Percentiles rank a stretch among this genome's conserved stretches.
phyloP scores from a whole-genome alignment of 2,113 vertebrate genomes.

The Notarius lentiginosus region DNA sequence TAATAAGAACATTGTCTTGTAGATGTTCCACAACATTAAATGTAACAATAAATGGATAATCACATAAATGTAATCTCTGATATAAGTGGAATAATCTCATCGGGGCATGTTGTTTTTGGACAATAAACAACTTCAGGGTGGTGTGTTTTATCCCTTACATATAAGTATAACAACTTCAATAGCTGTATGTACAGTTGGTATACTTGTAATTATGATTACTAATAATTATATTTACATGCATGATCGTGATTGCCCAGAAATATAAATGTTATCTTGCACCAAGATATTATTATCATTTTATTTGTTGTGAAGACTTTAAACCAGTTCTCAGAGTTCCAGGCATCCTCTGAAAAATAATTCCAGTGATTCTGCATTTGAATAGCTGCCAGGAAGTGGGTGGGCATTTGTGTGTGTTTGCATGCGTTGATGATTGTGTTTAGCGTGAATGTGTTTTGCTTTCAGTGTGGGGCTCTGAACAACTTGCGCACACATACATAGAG shows the following conservation, averaged over 20 bases:
- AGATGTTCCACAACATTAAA: not conserved
- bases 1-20: not conserved
- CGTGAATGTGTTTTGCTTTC: constrained; percentile 32
- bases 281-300: not conserved
- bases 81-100: not conserved
- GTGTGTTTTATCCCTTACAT: not conserved
- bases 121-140: not conserved
- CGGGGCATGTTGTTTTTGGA: not conserved
- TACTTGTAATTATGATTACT: not conserved
- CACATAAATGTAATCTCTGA: not conserved
- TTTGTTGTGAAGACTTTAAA: constrained; percentile 12
- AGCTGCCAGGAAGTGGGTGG: constrained; percentile 37
- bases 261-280: not conserved
- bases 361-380: constrained; percentile 33
- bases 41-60: not conserved
- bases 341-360: constrained; percentile 33
- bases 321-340: constrained; percentile 11
- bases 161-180: too few relatives aligned
- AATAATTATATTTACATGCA: not conserved
- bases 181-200: too few relatives aligned
- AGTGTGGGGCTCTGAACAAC: constrained; percentile 38
- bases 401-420: constrained; percentile 42
- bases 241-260: not conserved
- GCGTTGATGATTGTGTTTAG: constrained; percentile 19
- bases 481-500: constrained; percentile 20